Base-by-base conservation (phyloP, 2,888 invertebrate genomes). In the Ectemnius cavifrons region DNA sequence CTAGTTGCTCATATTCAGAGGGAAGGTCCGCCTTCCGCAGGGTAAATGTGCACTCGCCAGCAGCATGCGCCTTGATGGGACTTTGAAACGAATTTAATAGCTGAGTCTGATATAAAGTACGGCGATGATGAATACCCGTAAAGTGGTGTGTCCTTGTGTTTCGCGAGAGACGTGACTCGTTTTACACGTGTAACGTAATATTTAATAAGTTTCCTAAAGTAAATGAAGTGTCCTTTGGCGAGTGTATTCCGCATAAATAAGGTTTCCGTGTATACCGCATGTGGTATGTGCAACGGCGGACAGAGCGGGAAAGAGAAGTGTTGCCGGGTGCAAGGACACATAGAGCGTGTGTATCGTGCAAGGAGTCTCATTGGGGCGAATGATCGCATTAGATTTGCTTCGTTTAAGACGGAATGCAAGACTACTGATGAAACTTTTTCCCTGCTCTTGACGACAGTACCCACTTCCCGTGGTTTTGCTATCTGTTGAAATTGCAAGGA, bases 321-420 rank as follows among this genome's bases (percentile, higher is more conserved):
- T 65, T 37, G 52, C 67, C 49, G 11, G 60, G 45, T 2, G 62
- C 68, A 75, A 69, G 68, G 71, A 77, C 75, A 68, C 37, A 59
- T n/a, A n/a, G n/a, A n/a, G n/a, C n/a, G 20, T 20, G 61, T 27
- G 66, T 49, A 47, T 65, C 52, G 28, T 27, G 52, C 45, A 14
- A 56, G 58, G 69, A 71, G 78, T 73, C 67, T 65, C 75, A 78
- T 78, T 64, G 75, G 62, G 69, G 72, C 79, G 70, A 75, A 78
- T 63, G 75, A 78, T 79, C 79, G 61, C 79, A 73, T 79, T 79
- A 79, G 78, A 78, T 67, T 78, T 78, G 79, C 68, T 70, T 72
- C 72, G 75, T 75, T 75, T 75, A 73, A 78, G 73, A 56, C 68
- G 73, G 66, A 68, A 73, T 78, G 69, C 67, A 72, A 63, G 67